phyloP scores from a whole-genome alignment of 2,888 invertebrate species.

The Ashinkailepas kermadecensis region DNA sequence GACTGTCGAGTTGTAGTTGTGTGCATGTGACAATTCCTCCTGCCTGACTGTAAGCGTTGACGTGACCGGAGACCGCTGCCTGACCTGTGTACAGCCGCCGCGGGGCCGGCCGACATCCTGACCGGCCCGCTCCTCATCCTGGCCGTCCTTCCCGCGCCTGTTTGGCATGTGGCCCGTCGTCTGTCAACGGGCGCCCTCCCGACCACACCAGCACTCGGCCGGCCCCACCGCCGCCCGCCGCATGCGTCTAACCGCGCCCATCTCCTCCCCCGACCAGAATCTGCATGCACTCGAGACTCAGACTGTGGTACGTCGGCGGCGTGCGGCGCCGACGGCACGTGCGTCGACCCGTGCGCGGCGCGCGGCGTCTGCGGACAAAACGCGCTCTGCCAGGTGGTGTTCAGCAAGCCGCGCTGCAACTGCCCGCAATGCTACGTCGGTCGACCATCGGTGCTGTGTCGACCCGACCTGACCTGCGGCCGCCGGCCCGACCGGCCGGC shows the following conservation, averaged over 20 bases:
- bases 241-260: constrained; percentile 12
- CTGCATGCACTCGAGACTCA: constrained; percentile 19
- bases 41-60: background rate
- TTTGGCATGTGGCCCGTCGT: constrained; percentile 1
- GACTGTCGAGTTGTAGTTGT: background rate
- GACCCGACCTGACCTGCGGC: constrained; percentile 65
- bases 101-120: background rate
- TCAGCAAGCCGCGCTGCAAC: constrained; percentile 74
- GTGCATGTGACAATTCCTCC: background rate
- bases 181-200: background rate
- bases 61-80: background rate
- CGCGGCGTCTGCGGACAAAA: constrained; percentile 82
- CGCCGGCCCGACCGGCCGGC: constrained; percentile 48
- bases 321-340: constrained; percentile 59
- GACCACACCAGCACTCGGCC: background rate
- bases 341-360: constrained; percentile 31
- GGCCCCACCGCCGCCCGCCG: background rate
- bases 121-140: no score
- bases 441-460: constrained; percentile 52
- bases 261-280: constrained; percentile 12
- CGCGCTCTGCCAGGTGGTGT: constrained; percentile 73
- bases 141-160: background rate
- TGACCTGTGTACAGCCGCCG: background rate
- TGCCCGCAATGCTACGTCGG: constrained; percentile 68
- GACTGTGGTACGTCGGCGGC: constrained; percentile 39